Evolutionary conservation across 2,888 invertebrate genomes (phyloP), one percentile per base, ranked within the genome.

Genomic region (Cheiracanthium punctorium): DNA sequence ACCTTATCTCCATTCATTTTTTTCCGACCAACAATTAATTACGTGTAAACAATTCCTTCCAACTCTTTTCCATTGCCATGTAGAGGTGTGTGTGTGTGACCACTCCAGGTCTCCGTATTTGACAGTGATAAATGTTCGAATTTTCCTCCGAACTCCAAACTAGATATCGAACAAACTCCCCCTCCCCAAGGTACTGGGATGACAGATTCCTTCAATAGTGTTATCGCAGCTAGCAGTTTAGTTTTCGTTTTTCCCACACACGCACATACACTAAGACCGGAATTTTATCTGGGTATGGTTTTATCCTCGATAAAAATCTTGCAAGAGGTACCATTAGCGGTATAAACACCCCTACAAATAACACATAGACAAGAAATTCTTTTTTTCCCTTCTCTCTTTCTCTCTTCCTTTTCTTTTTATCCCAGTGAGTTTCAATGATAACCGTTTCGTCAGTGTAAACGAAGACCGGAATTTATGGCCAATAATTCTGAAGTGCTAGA

Each of bases 51-150:
- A 58, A 58, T 58, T 58, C 58, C 24, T 58, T 24, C 58, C 24
- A 58, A 58, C 24, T 58, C 58, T 24, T 14, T n/a, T n/a, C 8
- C 2, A n/a, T 48, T 17, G 14, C 1, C 8, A 7, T 7, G 10
- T 4, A 7, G 7, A 4, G 7, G 10, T 58, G 58, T 58, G 24
- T 20, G 58, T 58, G 58, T 58, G 58, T 58, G 58, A 58, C 58
- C 58, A 58, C 24, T 58, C 58, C 58, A 58, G 58, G 58, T 58
- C 43, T 48, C 43, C 43, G 14, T 48, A 48, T 17, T 48, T 58
- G 58, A 58, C 58, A 58, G 58, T 58, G 58, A 58, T 58, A 24
- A 58, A 58, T 58, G 58, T 58, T 58, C 58, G 58, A 58, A 58
- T 58, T 58, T 58, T 58, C 58, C 58, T 20, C 58, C 20, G 58